Base-by-base conservation (phyloP, 2,113 vertebrate species). In the Xiphorhynchus elegans region DNA sequence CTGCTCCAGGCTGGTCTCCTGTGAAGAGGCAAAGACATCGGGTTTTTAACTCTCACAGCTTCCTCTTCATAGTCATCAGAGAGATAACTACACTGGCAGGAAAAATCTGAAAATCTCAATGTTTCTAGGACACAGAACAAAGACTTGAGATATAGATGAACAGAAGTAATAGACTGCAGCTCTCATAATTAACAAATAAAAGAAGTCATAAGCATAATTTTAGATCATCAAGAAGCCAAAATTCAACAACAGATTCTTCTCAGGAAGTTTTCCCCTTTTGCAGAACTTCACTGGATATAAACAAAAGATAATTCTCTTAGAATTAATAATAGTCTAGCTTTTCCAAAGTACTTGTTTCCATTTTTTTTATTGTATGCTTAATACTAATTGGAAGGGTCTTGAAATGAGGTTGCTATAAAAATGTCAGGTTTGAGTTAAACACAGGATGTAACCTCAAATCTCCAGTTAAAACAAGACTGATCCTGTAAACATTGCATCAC, bases 1-100 rank as follows among this genome's bases (percentile, higher is more conserved):
- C 99, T 79, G 99, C 98, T 84, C 99, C 99, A 76, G 99, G 98
- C 96, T 99, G 99, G 98, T 99, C 99, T 97, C 99, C 99, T 99
- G 94, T 74, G 80, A 97, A 96, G 91, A 96, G 96, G 91, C n/a
- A 95, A 49, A 85, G 60, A 85, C 7, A 35, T 8, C 37, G 94
- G 33, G 56, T 47, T 75, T 86, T 89, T 75, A 94, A 87, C 6
- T 33, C 35, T 42, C n/a, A 69, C 53, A 91, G 24, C 33, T 84
- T 92, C 53, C 47, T 77, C 55, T 92, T 87, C 29, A 33, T 3
- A 81, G 23, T 47, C 35, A 73, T 55, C 18, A 50, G 9, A 17
- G 31, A 90, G 17, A 50, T 44, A 85, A 87, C 52, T 47, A 68
- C 10, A 55, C 9, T n/a, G 21, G 20, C 40, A 93, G 79, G 44